Conservation (phyloP, 2,888 invertebrate species). For the Hybos culiciformis region DNA sequence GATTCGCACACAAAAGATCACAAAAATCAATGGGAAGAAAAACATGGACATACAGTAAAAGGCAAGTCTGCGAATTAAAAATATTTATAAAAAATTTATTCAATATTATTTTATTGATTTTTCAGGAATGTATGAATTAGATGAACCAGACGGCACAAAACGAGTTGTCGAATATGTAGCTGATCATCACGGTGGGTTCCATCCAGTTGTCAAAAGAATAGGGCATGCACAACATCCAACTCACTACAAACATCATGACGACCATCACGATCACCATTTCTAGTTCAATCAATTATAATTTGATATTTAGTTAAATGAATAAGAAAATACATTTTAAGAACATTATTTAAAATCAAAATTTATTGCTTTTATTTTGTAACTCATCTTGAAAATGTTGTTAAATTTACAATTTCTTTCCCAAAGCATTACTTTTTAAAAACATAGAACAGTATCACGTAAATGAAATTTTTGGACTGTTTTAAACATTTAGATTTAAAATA, state of each 20-base stretch:
- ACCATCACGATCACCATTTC: background rate
- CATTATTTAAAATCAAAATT: too few relatives aligned
- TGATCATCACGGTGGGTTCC: slow-evolving; percentile 38
- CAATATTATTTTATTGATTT: background rate
- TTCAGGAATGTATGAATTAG: slow-evolving; percentile 31
- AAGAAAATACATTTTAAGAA: too few relatives aligned
- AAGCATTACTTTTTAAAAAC: too few relatives aligned
- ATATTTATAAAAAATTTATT: too few relatives aligned
- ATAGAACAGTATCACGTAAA: too few relatives aligned
- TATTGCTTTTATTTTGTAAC: too few relatives aligned
- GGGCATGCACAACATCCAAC: slow-evolving; percentile 32
- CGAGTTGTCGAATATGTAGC: slow-evolving; percentile 38
- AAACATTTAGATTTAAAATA: too few relatives aligned
- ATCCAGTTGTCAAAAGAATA: slow-evolving; percentile 37
- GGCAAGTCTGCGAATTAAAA: slow-evolving; percentile 15
- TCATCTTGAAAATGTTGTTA: too few relatives aligned
- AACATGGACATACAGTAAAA: slow-evolving; percentile 35
- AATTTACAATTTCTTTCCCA: too few relatives aligned
- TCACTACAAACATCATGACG: slow-evolving; percentile 1
- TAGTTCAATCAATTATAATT: too few relatives aligned
- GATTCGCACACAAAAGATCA: slow-evolving; percentile 29
- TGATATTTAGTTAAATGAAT: too few relatives aligned
- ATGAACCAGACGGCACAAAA: slow-evolving; percentile 38
- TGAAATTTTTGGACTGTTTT: too few relatives aligned
- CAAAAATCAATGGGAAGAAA: slow-evolving; percentile 30